Conservation (phyloP, 2,113 vertebrate species). For the Mormoops blainvillei region DNA sequence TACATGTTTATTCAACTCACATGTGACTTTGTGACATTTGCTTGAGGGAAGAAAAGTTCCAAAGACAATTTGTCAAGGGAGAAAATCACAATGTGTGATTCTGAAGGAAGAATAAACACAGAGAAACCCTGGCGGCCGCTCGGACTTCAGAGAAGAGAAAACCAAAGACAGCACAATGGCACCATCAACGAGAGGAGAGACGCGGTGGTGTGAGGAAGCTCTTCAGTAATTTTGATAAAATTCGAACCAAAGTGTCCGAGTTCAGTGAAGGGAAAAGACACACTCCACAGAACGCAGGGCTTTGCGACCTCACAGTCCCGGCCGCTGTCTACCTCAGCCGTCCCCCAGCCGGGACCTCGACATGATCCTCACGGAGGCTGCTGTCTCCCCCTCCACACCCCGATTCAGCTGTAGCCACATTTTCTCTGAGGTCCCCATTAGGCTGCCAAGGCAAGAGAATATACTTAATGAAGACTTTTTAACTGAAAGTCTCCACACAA, state of each 20-base stretch:
- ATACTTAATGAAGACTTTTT: not conserved
- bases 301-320: not conserved
- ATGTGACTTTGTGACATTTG: not conserved
- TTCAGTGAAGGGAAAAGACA: not conserved
- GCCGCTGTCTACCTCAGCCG: not conserved
- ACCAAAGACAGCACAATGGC: not conserved
- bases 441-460: not conserved
- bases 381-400: not conserved
- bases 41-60: not conserved
- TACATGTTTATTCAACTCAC: constrained; percentile 20
- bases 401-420: not conserved
- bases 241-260: not conserved
- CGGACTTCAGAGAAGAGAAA: not conserved
- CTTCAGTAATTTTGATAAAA: not conserved
- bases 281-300: not conserved
- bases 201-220: not conserved
- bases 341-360: not conserved
- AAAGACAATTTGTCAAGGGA: not conserved
- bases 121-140: not conserved
- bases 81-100: not conserved
- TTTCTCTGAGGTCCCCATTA: not conserved
- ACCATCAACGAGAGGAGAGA: not conserved
- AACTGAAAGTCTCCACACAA: not conserved
- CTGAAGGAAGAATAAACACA: not conserved
- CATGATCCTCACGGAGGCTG: not conserved